These are phyloP conservation scores for Telenomus remus DNA, from an alignment of 1,140 invertebrate genomes.

Conservation along the genomic window DNA sequence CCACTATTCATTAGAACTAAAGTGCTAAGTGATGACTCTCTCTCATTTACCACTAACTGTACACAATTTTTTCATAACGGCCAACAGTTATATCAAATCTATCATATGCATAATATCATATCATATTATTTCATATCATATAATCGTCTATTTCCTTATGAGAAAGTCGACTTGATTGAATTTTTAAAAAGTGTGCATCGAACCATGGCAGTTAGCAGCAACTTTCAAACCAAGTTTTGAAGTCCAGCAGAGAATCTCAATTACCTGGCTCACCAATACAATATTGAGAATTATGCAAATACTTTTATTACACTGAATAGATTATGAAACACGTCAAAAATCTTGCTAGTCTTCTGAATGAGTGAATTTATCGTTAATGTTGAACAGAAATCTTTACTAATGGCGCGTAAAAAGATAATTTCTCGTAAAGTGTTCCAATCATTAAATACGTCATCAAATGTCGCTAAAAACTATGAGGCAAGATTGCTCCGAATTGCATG, in stretches of 20 bases:
- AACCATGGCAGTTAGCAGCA: too few species aligned
- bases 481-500: constrained; percentile 21
- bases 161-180: too few species aligned
- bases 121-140: too few species aligned
- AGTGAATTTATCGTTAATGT: constrained; percentile 32
- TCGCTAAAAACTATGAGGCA: constrained; percentile 24
- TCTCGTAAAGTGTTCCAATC: constrained; percentile 37
- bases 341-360: neutral
- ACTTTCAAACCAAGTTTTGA: too few species aligned
- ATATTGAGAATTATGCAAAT: too few species aligned
- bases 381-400: constrained; percentile 37
- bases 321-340: neutral
- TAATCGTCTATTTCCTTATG: too few species aligned
- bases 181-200: too few species aligned
- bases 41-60: constrained; percentile 7
- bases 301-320: neutral
- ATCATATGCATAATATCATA: neutral
- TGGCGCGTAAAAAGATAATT: constrained; percentile 35
- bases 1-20: constrained; percentile 60
- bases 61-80: neutral
- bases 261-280: too few species aligned
- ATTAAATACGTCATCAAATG: constrained; percentile 47
- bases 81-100: neutral
- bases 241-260: too few species aligned
- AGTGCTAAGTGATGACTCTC: constrained; percentile 19